Evolutionary conservation across 2,113 vertebrate genomes (phyloP).

Genomic region (Pluvianellus socialis): DNA sequence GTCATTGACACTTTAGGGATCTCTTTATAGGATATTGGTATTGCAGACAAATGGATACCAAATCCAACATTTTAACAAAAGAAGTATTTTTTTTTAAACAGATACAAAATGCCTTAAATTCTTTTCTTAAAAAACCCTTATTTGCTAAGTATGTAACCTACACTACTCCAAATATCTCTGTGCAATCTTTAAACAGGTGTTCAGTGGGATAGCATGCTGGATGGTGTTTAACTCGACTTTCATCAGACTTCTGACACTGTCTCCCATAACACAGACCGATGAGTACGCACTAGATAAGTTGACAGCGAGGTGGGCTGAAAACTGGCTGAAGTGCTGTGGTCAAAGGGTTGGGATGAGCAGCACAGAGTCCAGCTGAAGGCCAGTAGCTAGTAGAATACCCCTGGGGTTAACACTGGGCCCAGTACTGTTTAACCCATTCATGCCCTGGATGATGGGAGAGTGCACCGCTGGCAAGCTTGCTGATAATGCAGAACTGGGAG

Average conservation of each 20-base stretch:
- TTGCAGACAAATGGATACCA: neutral
- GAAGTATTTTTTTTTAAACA: neutral
- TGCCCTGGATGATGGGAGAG: neutral
- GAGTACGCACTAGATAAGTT: neutral
- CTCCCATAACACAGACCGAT: neutral
- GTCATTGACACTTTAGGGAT: neutral
- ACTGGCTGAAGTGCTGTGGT: neutral
- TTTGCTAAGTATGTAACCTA: neutral
- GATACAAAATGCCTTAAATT: neutral
- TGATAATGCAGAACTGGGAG: neutral
- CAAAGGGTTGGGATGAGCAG: neutral
- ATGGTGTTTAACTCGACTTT: neutral
- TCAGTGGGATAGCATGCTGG: neutral
- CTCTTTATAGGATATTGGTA: neutral
- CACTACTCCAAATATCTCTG: neutral
- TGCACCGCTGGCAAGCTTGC: neutral
- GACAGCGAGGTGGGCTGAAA: neutral
- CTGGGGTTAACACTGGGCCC: neutral
- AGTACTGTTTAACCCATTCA: neutral
- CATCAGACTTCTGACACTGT: neutral
- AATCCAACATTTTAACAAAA: neutral
- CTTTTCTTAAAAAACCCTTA: neutral
- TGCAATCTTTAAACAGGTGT: neutral
- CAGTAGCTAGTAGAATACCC: neutral
- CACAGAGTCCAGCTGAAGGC: neutral